phyloP scores from a whole-genome alignment of 1,140 invertebrate genomes.

The Helicoverpa armigera region DNA sequence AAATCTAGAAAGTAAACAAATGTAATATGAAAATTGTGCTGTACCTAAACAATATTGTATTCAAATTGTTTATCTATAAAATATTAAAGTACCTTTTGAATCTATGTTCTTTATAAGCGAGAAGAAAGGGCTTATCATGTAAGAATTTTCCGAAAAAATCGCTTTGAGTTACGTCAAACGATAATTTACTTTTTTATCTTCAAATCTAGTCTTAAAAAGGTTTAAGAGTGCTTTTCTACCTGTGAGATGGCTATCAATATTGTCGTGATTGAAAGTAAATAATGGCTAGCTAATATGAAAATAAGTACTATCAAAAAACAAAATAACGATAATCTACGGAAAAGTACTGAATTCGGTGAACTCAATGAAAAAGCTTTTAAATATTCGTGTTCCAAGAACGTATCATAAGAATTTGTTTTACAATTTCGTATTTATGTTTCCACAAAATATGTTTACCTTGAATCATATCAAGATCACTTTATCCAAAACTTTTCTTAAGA shows the following conservation, averaged over 20 bases:
- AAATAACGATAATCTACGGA: too few relatives aligned
- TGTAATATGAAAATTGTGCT: too few relatives aligned
- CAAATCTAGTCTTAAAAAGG: constrained; percentile 21
- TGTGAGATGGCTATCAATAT: constrained; percentile 5
- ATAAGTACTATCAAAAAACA: too few relatives aligned
- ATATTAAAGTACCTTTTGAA: not conserved
- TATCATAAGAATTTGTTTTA: too few relatives aligned
- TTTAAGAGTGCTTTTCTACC: constrained; percentile 18
- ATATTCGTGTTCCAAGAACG: too few relatives aligned
- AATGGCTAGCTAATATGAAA: not conserved
- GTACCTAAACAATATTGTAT: not conserved
- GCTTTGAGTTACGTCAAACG: not conserved
- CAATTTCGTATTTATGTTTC: too few relatives aligned
- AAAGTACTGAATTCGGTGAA: too few relatives aligned
- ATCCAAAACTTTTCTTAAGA: too few relatives aligned
- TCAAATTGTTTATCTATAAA: not conserved
- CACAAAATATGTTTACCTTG: too few relatives aligned
- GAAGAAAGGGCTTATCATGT: not conserved
- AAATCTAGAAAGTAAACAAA: too few relatives aligned
- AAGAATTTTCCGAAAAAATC: not conserved
- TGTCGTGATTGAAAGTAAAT: not conserved
- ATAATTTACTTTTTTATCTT: constrained; percentile 11
- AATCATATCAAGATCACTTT: too few relatives aligned
- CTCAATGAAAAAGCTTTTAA: too few relatives aligned
- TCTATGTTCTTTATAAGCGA: not conserved